Evolutionary conservation across 1,140 invertebrate species (phyloP).

Genomic region (Tachypleus tridentatus): DNA sequence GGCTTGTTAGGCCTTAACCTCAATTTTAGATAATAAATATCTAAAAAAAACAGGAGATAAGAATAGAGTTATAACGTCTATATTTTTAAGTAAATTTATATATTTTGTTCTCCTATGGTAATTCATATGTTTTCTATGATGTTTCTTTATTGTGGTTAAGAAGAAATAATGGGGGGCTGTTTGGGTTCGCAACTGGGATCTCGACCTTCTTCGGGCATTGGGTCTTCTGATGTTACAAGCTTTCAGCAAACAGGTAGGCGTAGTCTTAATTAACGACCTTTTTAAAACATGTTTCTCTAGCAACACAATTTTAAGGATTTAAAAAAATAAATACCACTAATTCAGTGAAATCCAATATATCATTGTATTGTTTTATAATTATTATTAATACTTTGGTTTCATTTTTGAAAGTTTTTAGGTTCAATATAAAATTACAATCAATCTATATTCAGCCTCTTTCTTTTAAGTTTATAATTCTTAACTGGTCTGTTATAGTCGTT

Average conservation of each 20-base stretch:
- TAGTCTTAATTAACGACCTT: background rate
- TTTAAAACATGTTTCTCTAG: slow-evolving; percentile 2
- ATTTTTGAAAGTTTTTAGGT: background rate
- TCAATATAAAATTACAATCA: background rate
- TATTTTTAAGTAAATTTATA: no score
- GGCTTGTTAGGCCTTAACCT: no score
- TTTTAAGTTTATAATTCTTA: no score
- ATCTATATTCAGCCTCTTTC: no score
- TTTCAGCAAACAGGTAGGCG: slow-evolving; percentile 19
- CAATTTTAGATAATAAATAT: no score
- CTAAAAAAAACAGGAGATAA: no score
- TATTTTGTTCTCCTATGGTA: no score
- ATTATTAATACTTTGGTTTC: slow-evolving; percentile 1
- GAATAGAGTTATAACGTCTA: no score
- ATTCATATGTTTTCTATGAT: no score
- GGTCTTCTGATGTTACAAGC: slow-evolving; percentile 29
- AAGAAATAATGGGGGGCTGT: slow-evolving; percentile 33
- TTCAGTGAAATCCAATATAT: background rate
- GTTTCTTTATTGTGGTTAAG: no score
- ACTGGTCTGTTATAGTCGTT: no score
- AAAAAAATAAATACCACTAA: background rate
- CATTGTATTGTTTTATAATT: background rate
- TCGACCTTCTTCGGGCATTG: slow-evolving; percentile 30
- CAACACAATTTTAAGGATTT: slow-evolving; percentile 3
- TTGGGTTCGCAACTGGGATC: slow-evolving; percentile 31